These are phyloP conservation scores for Acrossocheilus wenchowensis DNA, from an alignment of 2,797 vertebrate species.

Conservation along the genomic window DNA sequence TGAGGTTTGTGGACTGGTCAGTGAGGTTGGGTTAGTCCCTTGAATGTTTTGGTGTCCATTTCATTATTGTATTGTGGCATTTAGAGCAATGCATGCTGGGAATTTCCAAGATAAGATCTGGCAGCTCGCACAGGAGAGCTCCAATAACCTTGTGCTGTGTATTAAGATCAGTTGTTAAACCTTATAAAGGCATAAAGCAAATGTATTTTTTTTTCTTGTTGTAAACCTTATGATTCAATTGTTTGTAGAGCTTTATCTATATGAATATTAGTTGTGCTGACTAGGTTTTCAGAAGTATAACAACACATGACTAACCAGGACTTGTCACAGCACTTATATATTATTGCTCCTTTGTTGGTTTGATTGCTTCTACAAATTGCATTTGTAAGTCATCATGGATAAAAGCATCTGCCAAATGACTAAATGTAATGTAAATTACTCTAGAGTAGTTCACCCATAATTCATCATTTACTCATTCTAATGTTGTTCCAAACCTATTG, in stretches of 20 bases:
- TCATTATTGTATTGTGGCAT: conserved; percentile 22
- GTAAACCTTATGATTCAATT: not conserved
- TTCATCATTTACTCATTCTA: not conserved
- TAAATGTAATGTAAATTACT: not conserved
- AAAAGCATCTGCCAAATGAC: not conserved
- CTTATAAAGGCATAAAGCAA: conserved; percentile 6
- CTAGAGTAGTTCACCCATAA: not conserved
- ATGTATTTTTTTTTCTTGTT: not conserved
- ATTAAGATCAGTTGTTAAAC: conserved; percentile 18
- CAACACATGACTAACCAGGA: not conserved
- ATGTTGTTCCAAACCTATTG: not conserved
- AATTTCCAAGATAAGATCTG: conserved; percentile 13
- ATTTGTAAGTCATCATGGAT: not conserved
- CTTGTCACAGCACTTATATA: not conserved
- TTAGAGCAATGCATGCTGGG: conserved; percentile 30
- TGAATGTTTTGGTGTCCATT: conserved; percentile 20
- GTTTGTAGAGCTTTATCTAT: not conserved
- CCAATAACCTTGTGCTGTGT: not conserved
- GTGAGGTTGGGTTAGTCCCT: not conserved
- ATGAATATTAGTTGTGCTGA: not conserved
- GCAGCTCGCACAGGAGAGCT: not conserved
- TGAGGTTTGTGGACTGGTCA: not conserved
- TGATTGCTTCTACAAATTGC: not conserved
- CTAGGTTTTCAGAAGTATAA: conserved; percentile 1
- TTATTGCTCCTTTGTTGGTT: not conserved